A percentile compares a stretch with the other conserved stretches of the same genome.
Conservation (phyloP, 2,888 invertebrate genomes). For the Leptinotarsa peninsularis region DNA sequence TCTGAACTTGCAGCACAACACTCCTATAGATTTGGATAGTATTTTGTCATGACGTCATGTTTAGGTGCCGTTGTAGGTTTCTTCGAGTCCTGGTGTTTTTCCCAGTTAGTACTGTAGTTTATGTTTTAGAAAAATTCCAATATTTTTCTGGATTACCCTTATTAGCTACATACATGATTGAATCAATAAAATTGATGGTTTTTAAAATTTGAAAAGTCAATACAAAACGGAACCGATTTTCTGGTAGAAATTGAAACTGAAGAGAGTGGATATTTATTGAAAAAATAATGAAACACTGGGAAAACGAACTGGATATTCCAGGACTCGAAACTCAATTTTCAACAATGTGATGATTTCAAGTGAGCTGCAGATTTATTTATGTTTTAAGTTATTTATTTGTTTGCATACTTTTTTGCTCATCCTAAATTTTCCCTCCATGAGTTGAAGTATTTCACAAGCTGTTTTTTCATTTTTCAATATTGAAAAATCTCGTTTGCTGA, state of each 20-base stretch:
- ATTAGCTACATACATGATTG: no score
- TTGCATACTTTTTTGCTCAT: slow-evolving; percentile 38
- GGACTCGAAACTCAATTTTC: slow-evolving; percentile 29
- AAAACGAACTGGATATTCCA: slow-evolving; percentile 13
- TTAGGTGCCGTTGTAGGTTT: slow-evolving; percentile 42
- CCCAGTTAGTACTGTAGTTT: not conserved
- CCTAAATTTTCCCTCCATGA: slow-evolving; percentile 20
- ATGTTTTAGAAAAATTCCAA: not conserved
- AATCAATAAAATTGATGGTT: not conserved
- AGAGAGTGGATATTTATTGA: no score
- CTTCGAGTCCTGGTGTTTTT: slow-evolving; percentile 38
- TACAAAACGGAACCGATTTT: slow-evolving; percentile 1
- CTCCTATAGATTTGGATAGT: slow-evolving; percentile 61
- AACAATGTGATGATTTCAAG: slow-evolving; percentile 45
- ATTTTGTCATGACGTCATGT: slow-evolving; percentile 66
- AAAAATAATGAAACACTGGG: not conserved
- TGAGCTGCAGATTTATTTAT: slow-evolving; percentile 44
- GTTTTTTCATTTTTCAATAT: slow-evolving; percentile 32
- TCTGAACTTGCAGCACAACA: slow-evolving; percentile 74
- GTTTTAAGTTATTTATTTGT: slow-evolving; percentile 41
- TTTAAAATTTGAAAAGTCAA: not conserved
- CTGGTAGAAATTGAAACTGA: not conserved
- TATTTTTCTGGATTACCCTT: not conserved
- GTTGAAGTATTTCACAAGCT: slow-evolving; percentile 35
- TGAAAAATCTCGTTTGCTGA: not conserved